phyloP scores from a whole-genome alignment of 1,140 invertebrate species.

The Phthorimaea operculella region DNA sequence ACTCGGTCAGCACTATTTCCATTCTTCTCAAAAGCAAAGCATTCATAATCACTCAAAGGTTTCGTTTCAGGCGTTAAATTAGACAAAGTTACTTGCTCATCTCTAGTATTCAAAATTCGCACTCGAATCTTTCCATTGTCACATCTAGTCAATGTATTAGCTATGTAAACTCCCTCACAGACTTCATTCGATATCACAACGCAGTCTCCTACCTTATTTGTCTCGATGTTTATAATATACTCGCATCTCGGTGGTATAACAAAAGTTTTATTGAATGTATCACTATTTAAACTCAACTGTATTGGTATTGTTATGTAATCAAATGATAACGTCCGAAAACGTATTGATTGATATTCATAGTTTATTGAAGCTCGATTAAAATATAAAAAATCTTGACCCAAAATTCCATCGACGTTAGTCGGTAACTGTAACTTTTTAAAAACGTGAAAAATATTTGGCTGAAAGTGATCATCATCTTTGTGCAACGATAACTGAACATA shows the following conservation, averaged over 20 bases:
- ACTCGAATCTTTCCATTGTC: conserved; percentile 1
- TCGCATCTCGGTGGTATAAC: conserved; percentile 4
- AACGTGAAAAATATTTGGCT: conserved; percentile 2
- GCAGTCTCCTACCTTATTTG: background rate
- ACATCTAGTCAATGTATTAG: background rate
- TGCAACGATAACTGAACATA: no score
- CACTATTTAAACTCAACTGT: background rate
- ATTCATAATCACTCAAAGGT: conserved; percentile 1
- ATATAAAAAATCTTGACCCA: conserved; percentile 5
- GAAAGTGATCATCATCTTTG: background rate
- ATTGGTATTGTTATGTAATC: background rate
- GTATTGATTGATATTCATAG: conserved; percentile 1
- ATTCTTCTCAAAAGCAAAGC: background rate
- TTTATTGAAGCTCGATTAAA: background rate
- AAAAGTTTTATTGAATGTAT: background rate
- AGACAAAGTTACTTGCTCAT: background rate
- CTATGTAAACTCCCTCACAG: conserved; percentile 5
- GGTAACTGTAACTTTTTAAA: conserved; percentile 1
- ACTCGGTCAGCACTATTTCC: background rate
- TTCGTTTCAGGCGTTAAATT: background rate
- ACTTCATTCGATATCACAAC: background rate
- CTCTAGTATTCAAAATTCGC: conserved; percentile 7
- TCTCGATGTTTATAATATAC: background rate
- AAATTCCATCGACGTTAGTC: background rate
- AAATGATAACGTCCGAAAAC: background rate